A percentile compares a stretch with the other conserved stretches of the same genome.
Evolutionary conservation across 1,140 invertebrate species (phyloP).

Genomic region (Cylas formicarius): DNA sequence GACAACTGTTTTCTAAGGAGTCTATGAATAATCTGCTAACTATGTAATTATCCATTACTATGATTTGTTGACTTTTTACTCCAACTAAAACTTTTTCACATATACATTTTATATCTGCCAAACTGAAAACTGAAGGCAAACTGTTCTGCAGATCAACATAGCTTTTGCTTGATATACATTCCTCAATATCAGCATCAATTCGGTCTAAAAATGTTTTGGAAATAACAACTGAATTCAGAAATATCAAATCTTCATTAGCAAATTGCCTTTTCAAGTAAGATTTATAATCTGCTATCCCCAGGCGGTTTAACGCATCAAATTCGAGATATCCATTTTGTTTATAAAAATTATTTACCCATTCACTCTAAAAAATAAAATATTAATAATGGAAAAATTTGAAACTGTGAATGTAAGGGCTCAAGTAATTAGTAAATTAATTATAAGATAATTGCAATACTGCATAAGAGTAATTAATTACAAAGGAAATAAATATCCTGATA

Average conservation of each 20-base stretch:
- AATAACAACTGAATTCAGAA: conserved; percentile 71
- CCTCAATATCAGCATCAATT: conserved; percentile 77
- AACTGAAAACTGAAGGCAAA: conserved; percentile 72
- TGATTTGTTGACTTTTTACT: conserved; percentile 44
- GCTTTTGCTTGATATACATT: conserved; percentile 63
- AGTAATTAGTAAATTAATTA: too few species aligned
- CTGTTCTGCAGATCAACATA: conserved; percentile 74
- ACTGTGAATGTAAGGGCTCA: neutral
- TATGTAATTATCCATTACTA: conserved; percentile 49
- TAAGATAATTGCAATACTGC: too few species aligned
- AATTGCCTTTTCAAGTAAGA: conserved; percentile 74
- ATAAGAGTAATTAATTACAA: too few species aligned
- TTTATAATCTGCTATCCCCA: conserved; percentile 83
- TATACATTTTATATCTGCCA: conserved; percentile 67
- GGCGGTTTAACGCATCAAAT: conserved; percentile 78
- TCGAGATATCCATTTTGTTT: conserved; percentile 93
- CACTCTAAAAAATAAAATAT: conserved; percentile 52
- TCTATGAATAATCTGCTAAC: conserved; percentile 62
- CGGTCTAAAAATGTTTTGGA: conserved; percentile 68
- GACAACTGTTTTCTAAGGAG: conserved; percentile 60
- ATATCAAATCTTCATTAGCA: conserved; percentile 61
- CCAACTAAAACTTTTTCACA: conserved; percentile 57
- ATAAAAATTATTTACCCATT: conserved; percentile 89
- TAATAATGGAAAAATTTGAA: conserved; percentile 2
- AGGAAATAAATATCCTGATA: too few species aligned